Evolutionary conservation across 2,113 vertebrate species (phyloP).

Genomic region (Cyanoderma ruficeps): DNA sequence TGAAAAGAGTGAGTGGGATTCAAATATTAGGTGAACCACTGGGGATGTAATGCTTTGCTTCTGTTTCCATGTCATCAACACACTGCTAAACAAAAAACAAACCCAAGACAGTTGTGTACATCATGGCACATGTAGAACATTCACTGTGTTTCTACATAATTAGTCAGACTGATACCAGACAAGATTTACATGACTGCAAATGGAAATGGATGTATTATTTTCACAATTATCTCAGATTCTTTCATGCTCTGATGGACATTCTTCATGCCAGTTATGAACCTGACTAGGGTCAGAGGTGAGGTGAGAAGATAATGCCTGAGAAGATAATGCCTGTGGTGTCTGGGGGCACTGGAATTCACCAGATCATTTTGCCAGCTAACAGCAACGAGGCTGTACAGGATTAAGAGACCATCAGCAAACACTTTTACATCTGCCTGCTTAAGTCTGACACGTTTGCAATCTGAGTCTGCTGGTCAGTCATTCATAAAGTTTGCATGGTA

Average conservation of each 20-base stretch:
- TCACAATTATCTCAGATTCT: neutral
- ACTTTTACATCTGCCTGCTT: neutral
- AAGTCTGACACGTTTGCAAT: neutral
- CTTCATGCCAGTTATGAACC: neutral
- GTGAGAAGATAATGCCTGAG: neutral
- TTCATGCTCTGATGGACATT: neutral
- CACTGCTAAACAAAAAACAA: neutral
- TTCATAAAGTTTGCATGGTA: neutral
- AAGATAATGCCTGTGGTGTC: neutral
- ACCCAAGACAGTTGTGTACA: neutral
- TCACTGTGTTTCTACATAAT: neutral
- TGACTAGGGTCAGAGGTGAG: neutral
- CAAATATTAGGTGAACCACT: neutral
- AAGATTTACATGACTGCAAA: neutral
- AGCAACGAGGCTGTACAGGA: fast-evolving
- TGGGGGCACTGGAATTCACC: neutral
- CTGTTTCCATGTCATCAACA: neutral
- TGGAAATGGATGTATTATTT: neutral
- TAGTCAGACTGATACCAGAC: neutral
- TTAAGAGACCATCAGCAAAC: neutral
- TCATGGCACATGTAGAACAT: neutral
- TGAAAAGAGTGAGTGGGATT: neutral
- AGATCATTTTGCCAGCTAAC: neutral
- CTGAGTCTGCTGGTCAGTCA: neutral
- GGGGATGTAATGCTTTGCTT: neutral